Evolutionary conservation across 2,888 invertebrate species (phyloP).

Genomic region (Pristionchus maxplancki): DNA sequence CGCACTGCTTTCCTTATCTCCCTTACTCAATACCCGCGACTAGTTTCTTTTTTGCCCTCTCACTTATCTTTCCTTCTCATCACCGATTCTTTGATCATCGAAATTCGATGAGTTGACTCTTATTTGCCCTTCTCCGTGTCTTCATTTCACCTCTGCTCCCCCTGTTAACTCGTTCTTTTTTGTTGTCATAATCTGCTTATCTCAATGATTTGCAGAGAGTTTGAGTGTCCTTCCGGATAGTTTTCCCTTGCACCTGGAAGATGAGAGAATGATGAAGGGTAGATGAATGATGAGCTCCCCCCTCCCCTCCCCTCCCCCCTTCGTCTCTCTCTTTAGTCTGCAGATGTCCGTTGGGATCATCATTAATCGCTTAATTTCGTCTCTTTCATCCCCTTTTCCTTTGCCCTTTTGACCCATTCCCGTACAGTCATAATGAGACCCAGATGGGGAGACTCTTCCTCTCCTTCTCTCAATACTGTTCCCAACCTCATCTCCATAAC

Average conservation of each 20-base stretch:
- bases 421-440: constrained; percentile 39
- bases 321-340: not conserved
- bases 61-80: constrained; percentile 11
- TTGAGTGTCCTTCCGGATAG: not conserved
- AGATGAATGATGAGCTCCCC: not conserved
- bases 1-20: not conserved
- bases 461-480: constrained; percentile 30
- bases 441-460: not conserved
- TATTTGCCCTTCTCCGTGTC: not conserved
- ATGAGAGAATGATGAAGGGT: not conserved
- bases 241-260: not conserved
- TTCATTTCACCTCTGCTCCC: constrained; percentile 12
- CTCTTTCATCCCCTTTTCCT: not conserved
- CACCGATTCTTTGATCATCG: not conserved
- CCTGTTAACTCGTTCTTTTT: not conserved
- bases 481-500: constrained; percentile 16
- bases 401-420: constrained; percentile 44
- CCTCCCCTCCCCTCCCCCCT: not conserved
- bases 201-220: not conserved
- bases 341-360: constrained; percentile 41
- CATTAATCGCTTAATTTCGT: constrained; percentile 39
- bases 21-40: not conserved
- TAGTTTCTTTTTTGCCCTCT: constrained; percentile 20
- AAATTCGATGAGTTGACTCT: constrained; percentile 7
- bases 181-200: constrained; percentile 41